Conservation (phyloP, 2,797 vertebrate species). For the Garrulus glandarius region DNA sequence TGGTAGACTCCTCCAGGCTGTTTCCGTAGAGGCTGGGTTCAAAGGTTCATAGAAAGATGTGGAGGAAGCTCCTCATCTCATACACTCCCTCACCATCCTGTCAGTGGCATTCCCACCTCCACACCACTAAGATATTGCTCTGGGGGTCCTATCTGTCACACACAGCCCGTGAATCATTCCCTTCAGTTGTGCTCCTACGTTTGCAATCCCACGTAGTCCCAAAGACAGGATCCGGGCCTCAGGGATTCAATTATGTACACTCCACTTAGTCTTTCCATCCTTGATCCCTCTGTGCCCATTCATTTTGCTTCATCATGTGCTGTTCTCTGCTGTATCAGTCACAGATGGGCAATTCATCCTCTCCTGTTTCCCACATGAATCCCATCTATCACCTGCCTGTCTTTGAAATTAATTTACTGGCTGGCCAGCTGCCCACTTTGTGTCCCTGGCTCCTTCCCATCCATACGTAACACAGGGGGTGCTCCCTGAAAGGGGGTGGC, state of each 20-base stretch:
- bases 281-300: neutral
- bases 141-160: conserved; percentile 2
- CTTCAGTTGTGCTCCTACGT: neutral
- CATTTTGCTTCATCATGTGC: neutral
- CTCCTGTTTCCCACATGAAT: neutral
- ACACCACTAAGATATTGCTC: neutral
- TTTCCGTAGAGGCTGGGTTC: neutral
- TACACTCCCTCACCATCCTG: neutral
- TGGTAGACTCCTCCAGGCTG: neutral
- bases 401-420: conserved; percentile 20
- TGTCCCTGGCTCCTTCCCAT: neutral
- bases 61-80: conserved; percentile 3
- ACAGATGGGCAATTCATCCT: conserved; percentile 7
- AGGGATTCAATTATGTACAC: neutral
- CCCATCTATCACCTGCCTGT: neutral
- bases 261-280: neutral
- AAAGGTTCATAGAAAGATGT: neutral
- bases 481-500: neutral
- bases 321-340: neutral
- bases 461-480: accelerated
- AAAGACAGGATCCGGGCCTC: neutral
- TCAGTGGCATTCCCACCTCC: conserved; percentile 13
- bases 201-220: neutral
- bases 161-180: conserved; percentile 20
- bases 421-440: neutral